Evolutionary conservation across 2,888 invertebrate species (phyloP), one percentile per base, ranked within the genome.

Genomic region (Latrodectus elegans): DNA sequence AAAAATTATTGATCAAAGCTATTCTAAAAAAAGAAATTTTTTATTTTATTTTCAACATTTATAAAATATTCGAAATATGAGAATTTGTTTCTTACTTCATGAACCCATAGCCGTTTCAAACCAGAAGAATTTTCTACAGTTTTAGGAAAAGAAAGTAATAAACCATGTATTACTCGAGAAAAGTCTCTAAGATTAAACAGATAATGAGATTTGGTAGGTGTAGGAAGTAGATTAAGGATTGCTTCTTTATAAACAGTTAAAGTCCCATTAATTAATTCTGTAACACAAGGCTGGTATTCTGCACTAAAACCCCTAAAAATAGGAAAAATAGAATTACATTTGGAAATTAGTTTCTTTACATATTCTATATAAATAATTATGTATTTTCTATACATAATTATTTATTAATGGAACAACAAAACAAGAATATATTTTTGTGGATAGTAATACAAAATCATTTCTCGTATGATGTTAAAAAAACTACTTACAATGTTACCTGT

Each of bases 81-180:
- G 38, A 38, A 38, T 6, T 6, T 71, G 49, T 22, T 9, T n/a
- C 78, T 38, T 89, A 92, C 92, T 93, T 98, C 98, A 92, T 98
- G 98, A 0, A 97, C 95, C 98, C 98, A 99, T 0, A 98, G 93
- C 79, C 97, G 94, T 91, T 98, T 97, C 94, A 98, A 96, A 0
- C 96, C 95, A 73, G 94, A 94, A 52, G 97, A 92, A 90, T 96
- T 96, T 90, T 96, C 96, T 91, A 96, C 96, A 6, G 97, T 96
- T 93, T 97, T 97, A 0, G 98, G 98, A 8, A 97, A 96, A 0
- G 98, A 98, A 1, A 98, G 92, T 9, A 98, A 93, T 0, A 98
- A 96, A 11, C 98, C 98, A 95, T 96, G 93, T 90, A 93, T 91
- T 53, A 93, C 93, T 55, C 93, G 90, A 72, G 92, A 91, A 90